Evolutionary conservation across 2,113 vertebrate genomes (phyloP).

Genomic region (Apus apus): DNA sequence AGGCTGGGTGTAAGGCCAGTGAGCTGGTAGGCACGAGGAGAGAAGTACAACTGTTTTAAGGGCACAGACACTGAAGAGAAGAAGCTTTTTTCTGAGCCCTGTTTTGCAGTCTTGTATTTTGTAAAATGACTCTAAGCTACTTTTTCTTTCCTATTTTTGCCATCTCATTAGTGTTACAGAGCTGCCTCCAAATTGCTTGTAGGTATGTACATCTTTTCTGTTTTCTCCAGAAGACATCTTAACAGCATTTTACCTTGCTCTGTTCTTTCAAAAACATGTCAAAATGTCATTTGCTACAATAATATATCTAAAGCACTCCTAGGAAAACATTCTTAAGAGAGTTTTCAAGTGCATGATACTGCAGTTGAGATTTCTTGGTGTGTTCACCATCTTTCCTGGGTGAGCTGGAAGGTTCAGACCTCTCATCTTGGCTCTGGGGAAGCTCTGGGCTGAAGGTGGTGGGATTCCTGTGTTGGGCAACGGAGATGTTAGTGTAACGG

Average conservation of each 20-base stretch:
- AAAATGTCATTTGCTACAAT: neutral
- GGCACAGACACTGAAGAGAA: neutral
- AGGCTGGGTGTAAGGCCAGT: neutral
- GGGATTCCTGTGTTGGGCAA: neutral
- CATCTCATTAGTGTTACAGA: neutral
- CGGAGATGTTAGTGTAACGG: fast-evolving
- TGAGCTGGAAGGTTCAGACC: neutral
- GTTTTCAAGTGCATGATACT: neutral
- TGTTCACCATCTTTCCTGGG: neutral
- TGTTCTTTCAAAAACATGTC: neutral
- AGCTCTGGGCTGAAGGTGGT: fast-evolving
- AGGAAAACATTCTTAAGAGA: neutral
- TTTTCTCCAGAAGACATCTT: neutral
- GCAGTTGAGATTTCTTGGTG: neutral
- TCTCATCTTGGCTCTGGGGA: neutral
- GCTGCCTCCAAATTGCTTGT: neutral
- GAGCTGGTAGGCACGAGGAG: neutral
- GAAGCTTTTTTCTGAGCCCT: neutral
- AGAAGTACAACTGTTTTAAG: fast-evolving
- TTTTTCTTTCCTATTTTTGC: neutral
- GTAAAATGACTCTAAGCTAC: neutral
- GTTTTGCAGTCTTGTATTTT: neutral
- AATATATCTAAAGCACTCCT: neutral
- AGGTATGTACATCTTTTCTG: neutral
- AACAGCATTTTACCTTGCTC: neutral